These are phyloP conservation scores for Orchesellides sinensis DNA, from an alignment of 2,888 invertebrate species.

Conservation along the genomic window DNA sequence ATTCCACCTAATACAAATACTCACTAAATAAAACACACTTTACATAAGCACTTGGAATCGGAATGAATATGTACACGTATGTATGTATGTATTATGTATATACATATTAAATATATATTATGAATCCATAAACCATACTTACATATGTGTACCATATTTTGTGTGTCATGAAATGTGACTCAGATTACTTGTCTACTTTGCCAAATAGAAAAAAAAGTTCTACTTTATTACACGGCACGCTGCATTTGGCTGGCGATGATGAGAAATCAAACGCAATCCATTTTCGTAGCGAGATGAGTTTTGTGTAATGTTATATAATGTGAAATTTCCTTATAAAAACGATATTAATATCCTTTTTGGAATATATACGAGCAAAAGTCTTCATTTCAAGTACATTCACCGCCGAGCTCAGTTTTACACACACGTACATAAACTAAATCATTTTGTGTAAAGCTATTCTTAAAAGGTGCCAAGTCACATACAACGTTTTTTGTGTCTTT, in stretches of 20 bases:
- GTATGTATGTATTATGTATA: not conserved
- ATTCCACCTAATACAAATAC: no score
- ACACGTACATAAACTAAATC: no score
- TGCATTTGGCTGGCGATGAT: not conserved
- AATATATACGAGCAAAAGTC: not conserved
- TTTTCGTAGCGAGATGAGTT: not conserved
- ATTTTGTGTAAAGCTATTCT: no score
- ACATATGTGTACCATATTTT: not conserved
- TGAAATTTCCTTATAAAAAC: not conserved
- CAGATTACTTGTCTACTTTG: not conserved
- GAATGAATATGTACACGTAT: not conserved
- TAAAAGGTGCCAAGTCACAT: conserved; percentile 10
- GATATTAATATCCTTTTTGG: not conserved
- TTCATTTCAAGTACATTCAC: conserved; percentile 1
- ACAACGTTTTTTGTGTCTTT: not conserved
- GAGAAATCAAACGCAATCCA: not conserved
- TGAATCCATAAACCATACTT: not conserved
- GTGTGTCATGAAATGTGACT: conserved; percentile 12
- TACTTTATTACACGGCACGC: conserved; percentile 9
- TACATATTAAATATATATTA: not conserved
- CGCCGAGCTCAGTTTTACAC: not conserved
- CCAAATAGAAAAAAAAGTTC: not conserved
- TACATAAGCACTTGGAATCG: not conserved
- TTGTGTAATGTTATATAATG: not conserved
- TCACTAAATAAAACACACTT: not conserved